A percentile compares a stretch with the other conserved stretches of the same genome.
Conservation (phyloP, 1,140 invertebrate genomes). For the Vanessa atalanta region DNA sequence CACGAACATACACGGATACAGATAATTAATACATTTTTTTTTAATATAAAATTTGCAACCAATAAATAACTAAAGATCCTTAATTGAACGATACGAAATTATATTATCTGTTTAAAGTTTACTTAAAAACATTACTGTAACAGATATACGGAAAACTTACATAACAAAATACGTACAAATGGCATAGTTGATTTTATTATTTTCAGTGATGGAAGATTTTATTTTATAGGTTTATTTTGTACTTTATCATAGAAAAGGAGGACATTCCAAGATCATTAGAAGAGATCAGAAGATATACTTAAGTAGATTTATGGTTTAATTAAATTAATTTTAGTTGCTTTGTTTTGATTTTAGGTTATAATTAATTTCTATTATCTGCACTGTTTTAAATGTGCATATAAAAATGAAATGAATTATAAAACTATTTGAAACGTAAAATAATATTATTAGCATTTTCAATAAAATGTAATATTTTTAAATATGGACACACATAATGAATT, state of each 20-base stretch:
- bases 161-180: conserved; percentile 1
- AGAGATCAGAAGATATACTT: conserved; percentile 6
- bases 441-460: conserved; percentile 21
- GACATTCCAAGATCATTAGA: not conserved
- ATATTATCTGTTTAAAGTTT: not conserved
- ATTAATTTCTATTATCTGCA: not conserved
- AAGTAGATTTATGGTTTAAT: not conserved
- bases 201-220: conserved; percentile 13
- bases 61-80: not conserved
- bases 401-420: not conserved
- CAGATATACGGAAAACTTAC: not conserved
- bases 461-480: conserved; percentile 19
- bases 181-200: conserved; percentile 1
- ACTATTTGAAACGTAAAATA: not conserved
- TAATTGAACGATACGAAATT: not conserved
- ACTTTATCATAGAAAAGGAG: conserved; percentile 3
- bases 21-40: not conserved
- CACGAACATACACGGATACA: not conserved
- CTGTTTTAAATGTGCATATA: not conserved
- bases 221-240: conserved; percentile 7
- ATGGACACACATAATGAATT: conserved; percentile 33
- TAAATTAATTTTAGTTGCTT: conserved; percentile 10
- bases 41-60: conserved; percentile 1
- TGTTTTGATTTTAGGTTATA: not conserved
- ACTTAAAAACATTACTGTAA: not conserved